Evolutionary conservation across 2,888 invertebrate species (phyloP).

Genomic region (Siphonodentalium dalli): DNA sequence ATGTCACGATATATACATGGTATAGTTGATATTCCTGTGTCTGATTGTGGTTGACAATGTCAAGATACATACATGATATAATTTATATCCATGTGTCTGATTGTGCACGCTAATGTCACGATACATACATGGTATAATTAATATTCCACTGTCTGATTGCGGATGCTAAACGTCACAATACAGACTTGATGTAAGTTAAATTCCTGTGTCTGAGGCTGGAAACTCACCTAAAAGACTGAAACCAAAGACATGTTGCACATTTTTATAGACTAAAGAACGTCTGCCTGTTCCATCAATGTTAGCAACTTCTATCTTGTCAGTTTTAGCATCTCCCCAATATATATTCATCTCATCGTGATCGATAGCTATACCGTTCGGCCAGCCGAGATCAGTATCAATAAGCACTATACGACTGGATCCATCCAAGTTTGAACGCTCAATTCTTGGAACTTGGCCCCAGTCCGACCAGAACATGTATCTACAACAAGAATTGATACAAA

Average conservation of each 20-base stretch:
- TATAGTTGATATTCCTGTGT: no score
- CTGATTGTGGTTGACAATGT: no score
- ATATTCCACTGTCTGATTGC: no score
- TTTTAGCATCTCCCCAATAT: constrained; percentile 87
- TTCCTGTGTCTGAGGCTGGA: no score
- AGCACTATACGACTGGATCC: constrained; percentile 77
- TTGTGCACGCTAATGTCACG: no score
- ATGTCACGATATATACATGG: no score
- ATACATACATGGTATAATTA: no score
- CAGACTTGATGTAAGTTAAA: no score
- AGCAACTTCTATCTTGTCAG: constrained; percentile 83
- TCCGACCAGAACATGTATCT: constrained; percentile 77
- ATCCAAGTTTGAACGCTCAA: constrained; percentile 82
- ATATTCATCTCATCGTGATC: constrained; percentile 78
- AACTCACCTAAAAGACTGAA: constrained; percentile 78
- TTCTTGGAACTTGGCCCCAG: constrained; percentile 80
- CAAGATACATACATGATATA: no score
- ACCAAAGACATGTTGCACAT: constrained; percentile 86
- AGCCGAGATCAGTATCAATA: constrained; percentile 85
- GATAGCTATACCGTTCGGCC: constrained; percentile 89
- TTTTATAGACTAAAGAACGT: constrained; percentile 79
- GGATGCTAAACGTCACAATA: no score
- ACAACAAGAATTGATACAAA: no score
- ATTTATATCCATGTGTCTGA: no score
- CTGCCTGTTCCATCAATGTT: constrained; percentile 83